Evolutionary conservation across 2,888 invertebrate species (phyloP).

Genomic region (Perithous albicinctus): DNA sequence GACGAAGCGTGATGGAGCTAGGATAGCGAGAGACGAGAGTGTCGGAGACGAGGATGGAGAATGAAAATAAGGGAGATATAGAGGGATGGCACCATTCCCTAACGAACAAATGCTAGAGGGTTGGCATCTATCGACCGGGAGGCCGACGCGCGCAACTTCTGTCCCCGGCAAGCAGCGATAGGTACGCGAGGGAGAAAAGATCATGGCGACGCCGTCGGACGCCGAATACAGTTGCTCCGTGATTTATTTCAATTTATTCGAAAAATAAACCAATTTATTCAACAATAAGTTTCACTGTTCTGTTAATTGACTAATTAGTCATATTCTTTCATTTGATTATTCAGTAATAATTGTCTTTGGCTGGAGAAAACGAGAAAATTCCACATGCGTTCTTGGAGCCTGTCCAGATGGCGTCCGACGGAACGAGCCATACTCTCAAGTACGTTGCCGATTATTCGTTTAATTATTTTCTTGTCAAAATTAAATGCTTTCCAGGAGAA

Average conservation of each 20-base stretch:
- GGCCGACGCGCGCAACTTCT: slow-evolving; percentile 67
- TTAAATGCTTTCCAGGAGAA: neutral
- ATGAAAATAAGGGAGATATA: slow-evolving; percentile 26
- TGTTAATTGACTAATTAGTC: neutral
- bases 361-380: slow-evolving; percentile 2
- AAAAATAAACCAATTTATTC: neutral
- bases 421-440: slow-evolving; percentile 48
- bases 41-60: slow-evolving; percentile 10
- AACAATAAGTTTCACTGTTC: neutral
- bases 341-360: neutral
- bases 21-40: slow-evolving; percentile 35
- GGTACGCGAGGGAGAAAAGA: slow-evolving; percentile 42
- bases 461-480: neutral
- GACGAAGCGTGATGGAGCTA: slow-evolving; percentile 50
- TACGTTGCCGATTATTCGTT: slow-evolving; percentile 35
- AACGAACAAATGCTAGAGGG: slow-evolving; percentile 51
- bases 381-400: slow-evolving; percentile 8
- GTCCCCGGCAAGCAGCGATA: slow-evolving; percentile 32
- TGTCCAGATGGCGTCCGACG: slow-evolving; percentile 51
- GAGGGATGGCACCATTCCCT: slow-evolving; percentile 46
- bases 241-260: neutral
- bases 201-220: slow-evolving; percentile 71
- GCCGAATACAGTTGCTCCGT: slow-evolving; percentile 50
- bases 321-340: neutral
- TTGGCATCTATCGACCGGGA: slow-evolving; percentile 64